Conservation (phyloP, 2,113 vertebrate genomes). For the Microtus montanus region DNA sequence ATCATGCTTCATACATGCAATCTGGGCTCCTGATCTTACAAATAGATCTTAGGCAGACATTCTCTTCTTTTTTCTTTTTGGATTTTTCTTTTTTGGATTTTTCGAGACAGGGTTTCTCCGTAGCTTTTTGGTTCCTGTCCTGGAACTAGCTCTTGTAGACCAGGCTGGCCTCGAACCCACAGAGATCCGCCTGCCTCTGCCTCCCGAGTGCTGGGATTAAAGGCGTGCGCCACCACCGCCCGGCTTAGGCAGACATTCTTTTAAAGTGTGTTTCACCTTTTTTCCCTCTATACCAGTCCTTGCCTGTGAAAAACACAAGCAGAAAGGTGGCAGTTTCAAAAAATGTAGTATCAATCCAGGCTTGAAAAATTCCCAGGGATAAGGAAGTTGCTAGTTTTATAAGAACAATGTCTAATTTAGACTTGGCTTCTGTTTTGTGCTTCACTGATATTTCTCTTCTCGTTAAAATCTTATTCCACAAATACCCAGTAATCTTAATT, state of each 20-base stretch:
- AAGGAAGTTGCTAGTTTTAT: background rate
- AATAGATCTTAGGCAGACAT: background rate
- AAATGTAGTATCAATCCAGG: background rate
- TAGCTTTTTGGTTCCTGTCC: no score
- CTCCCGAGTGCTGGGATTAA: no score
- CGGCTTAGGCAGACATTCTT: background rate
- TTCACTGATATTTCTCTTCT: background rate
- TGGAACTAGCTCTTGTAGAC: no score
- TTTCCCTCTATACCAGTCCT: background rate
- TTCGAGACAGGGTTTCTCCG: no score
- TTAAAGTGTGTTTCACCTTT: background rate
- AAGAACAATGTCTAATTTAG: conserved; percentile 1
- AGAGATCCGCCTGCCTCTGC: no score
- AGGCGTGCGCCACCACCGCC: no score
- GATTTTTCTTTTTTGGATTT: no score
- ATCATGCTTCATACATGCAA: no score
- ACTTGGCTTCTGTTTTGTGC: background rate
- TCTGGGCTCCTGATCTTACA: background rate
- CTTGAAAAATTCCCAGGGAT: background rate
- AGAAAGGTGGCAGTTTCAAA: background rate
- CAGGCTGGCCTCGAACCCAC: no score
- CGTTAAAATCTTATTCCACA: background rate
- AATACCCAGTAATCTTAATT: background rate
- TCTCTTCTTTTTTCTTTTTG: no score
- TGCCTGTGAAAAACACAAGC: background rate